Conservation (phyloP, 2,113 vertebrate genomes). For the Elaphurus davidianus region DNA sequence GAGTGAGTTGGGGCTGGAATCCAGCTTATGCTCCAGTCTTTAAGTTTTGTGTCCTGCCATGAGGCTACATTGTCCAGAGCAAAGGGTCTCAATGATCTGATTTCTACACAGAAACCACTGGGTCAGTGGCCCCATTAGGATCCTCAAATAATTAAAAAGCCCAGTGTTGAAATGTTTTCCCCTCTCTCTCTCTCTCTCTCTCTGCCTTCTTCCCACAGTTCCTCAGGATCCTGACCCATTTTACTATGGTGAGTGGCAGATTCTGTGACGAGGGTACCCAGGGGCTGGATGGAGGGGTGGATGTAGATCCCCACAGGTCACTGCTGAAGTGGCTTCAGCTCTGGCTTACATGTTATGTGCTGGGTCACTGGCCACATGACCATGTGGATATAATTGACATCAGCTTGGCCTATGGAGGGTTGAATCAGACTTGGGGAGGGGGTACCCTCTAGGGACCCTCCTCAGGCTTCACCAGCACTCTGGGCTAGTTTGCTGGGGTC, state of each 20-base stretch:
- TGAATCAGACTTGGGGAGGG: background rate
- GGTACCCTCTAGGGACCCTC: background rate
- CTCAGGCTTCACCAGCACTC: background rate
- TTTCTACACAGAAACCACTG: background rate
- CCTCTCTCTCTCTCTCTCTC: constrained; percentile 16
- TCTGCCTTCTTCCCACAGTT: constrained; percentile 50
- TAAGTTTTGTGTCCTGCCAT: background rate
- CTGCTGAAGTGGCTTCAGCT: background rate
- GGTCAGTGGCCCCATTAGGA: background rate
- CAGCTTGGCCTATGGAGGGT: background rate
- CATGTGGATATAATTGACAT: background rate
- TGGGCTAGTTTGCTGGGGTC: background rate
- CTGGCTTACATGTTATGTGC: background rate
- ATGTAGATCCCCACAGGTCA: background rate
- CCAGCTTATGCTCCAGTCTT: background rate
- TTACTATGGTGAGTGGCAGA: constrained; percentile 68
- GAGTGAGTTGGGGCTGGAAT: background rate
- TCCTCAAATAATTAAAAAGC: background rate
- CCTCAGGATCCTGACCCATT: constrained; percentile 71
- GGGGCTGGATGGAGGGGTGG: background rate
- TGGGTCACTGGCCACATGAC: background rate
- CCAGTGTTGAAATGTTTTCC: background rate
- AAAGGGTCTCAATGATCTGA: background rate
- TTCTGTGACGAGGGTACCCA: background rate
- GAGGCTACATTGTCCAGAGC: background rate